These are phyloP conservation scores for Notolepis coatsorum DNA, from an alignment of 2,797 vertebrate genomes.

Conservation along the genomic window DNA sequence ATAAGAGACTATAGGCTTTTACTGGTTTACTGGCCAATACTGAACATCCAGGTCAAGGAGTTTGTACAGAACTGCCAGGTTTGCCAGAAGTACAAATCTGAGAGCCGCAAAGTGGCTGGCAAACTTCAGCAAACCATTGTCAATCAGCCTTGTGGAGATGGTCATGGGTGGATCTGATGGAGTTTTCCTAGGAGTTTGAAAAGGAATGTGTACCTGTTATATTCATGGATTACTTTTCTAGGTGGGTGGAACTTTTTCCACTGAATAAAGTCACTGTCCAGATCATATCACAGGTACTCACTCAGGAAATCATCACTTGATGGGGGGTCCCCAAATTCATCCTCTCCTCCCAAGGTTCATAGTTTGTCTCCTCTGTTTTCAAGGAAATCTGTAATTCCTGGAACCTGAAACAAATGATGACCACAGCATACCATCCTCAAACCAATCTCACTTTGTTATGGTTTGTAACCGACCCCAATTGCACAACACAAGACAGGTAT, in stretches of 20 bases:
- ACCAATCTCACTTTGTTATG: constrained; percentile 3
- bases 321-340: background rate
- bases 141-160: background rate
- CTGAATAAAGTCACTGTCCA: background rate
- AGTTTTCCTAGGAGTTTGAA: background rate
- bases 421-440: background rate
- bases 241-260: background rate
- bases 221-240: background rate
- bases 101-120: no score
- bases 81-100: background rate
- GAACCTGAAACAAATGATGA: background rate
- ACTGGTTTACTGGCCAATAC: background rate
- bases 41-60: background rate
- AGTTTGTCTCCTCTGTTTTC: constrained; percentile 1
- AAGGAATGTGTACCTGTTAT: background rate
- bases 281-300: background rate
- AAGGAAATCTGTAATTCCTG: background rate
- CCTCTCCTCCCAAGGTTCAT: no score
- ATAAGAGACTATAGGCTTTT: background rate
- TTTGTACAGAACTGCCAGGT: background rate
- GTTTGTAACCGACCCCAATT: no score
- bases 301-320: no score
- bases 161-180: background rate
- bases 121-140: background rate
- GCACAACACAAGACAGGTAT: no score